Percentiles rank a stretch among this genome's conserved stretches.
Conservation (phyloP, 2,888 invertebrate species). For the Leptarthrus brevirostris region DNA sequence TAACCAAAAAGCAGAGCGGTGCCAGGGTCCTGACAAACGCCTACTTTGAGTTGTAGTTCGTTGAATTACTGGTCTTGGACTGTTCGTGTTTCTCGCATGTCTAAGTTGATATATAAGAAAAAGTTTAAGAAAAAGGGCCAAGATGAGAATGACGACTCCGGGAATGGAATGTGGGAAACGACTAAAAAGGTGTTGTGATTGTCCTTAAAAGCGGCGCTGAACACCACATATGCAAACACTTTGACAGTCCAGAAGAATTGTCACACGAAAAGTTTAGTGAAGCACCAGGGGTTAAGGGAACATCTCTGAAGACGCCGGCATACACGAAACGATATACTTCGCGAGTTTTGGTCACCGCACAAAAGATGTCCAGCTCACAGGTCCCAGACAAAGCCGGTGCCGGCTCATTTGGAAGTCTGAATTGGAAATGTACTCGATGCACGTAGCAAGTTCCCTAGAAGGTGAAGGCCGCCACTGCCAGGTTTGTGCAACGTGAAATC, state of each 20-base stretch:
- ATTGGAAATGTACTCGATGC: constrained; percentile 36
- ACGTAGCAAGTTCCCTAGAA: not conserved
- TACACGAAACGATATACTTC: constrained; percentile 39
- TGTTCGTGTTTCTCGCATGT: constrained; percentile 15
- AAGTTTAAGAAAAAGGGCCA: constrained; percentile 9
- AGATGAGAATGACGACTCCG: constrained; percentile 34
- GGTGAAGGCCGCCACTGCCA: constrained; percentile 11
- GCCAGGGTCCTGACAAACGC: constrained; percentile 39
- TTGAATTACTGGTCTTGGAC: constrained; percentile 12
- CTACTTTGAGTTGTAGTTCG: constrained; percentile 28
- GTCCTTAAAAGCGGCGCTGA: constrained; percentile 66
- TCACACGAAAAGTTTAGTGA: constrained; percentile 45
- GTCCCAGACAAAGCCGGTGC: constrained; percentile 52
- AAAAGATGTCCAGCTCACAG: constrained; percentile 47
- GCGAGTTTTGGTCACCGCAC: constrained; percentile 44
- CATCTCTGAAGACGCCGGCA: constrained; percentile 27
- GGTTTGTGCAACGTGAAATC: not conserved
- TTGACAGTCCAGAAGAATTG: constrained; percentile 51
- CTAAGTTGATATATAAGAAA: constrained; percentile 16
- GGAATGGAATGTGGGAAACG: constrained; percentile 52
- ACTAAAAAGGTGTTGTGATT: constrained; percentile 66
- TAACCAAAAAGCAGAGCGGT: constrained; percentile 25
- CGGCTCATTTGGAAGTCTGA: constrained; percentile 53
- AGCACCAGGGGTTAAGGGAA: not conserved
- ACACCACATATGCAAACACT: constrained; percentile 46